Base-by-base conservation (phyloP, 1,140 invertebrate genomes). In the Cydia amplana region DNA sequence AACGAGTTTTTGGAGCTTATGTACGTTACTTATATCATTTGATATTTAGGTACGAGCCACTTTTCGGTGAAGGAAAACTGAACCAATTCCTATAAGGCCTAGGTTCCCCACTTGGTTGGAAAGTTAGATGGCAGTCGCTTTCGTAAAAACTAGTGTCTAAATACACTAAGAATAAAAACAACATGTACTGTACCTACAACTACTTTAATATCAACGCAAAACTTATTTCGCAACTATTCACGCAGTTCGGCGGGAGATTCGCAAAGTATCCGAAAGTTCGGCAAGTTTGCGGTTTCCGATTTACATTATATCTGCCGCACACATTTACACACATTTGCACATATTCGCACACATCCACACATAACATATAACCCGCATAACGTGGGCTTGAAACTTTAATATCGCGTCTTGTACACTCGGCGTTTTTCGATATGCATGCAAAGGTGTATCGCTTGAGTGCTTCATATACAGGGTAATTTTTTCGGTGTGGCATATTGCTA, bases 351-450 rank as follows among this genome's bases (percentile, higher is more conserved):
- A 55, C 5, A 49, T 16, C 3, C 43, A 46, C 43, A 46, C 20
- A 60, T 60, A 60, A 3, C 20, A 60, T 60, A 23, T 60, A 12
- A 23, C 18, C 20, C 20, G 55, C 20, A 60, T 12, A 60, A 60
- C 49, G 3, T 16, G 6, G 18, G 55, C 9, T 60, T 60, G 55
- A 60, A 60, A 60, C 18, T 60, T 60, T 60, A 60, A 60, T 23
- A 60, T 23, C 55, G 55, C 55, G 55, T 23, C 20, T 20, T 2
- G 18, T 60, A 60, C 20, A n/a, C 55, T 60, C 55, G 20, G 55
- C 49, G n/a, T 5, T 60, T 23, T 60, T 60, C 55, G 55, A 60
- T 60, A 60, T 60, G 20, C 55, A 60, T 60, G 55, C 55, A 60
- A 60, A 60, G 20, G 20, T 60, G 55, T 60, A 23, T 60, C 55